Evolutionary conservation across 2,797 vertebrate species (phyloP).

Genomic region (Serranus cabrilla): DNA sequence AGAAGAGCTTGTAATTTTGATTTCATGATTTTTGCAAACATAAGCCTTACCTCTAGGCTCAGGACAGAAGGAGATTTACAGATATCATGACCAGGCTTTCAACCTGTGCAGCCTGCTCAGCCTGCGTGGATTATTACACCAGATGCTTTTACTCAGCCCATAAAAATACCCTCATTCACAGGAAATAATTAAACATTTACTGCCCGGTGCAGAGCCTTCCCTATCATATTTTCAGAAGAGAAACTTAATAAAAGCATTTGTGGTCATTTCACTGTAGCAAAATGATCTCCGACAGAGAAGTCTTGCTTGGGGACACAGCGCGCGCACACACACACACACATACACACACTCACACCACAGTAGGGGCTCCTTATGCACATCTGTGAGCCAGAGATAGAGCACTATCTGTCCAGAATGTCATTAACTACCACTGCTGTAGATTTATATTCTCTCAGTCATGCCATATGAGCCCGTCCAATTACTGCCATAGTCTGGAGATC

Average conservation of each 20-base stretch:
- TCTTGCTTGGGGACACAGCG: constrained; percentile 34
- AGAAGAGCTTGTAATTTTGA: constrained; percentile 9
- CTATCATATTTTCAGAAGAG: constrained; percentile 56
- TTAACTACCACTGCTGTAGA: constrained; percentile 65
- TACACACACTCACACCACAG: constrained; percentile 35
- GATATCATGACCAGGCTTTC: constrained; percentile 57
- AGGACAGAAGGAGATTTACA: constrained; percentile 53
- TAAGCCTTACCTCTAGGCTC: constrained; percentile 13
- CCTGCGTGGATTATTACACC: constrained; percentile 66
- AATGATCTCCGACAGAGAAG: constrained; percentile 52
- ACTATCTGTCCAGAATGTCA: constrained; percentile 71
- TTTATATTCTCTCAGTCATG: constrained; percentile 56
- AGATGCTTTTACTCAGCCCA: constrained; percentile 61
- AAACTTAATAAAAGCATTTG: constrained; percentile 64
- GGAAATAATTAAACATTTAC: constrained; percentile 75
- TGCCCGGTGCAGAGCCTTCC: constrained; percentile 34
- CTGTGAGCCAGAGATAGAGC: constrained; percentile 72
- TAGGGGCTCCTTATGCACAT: constrained; percentile 63
- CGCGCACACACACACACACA: constrained; percentile 11
- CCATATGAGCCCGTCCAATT: constrained; percentile 58
- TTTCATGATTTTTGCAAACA: constrained; percentile 29
- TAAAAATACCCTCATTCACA: constrained; percentile 70
- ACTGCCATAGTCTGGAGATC: constrained; percentile 47
- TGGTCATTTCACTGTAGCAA: constrained; percentile 61
- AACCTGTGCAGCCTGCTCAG: constrained; percentile 54